Percentiles rank a stretch among this genome's conserved stretches.
Evolutionary conservation across 2,113 vertebrate species (phyloP).

Genomic region (Corythornis vintsioides): DNA sequence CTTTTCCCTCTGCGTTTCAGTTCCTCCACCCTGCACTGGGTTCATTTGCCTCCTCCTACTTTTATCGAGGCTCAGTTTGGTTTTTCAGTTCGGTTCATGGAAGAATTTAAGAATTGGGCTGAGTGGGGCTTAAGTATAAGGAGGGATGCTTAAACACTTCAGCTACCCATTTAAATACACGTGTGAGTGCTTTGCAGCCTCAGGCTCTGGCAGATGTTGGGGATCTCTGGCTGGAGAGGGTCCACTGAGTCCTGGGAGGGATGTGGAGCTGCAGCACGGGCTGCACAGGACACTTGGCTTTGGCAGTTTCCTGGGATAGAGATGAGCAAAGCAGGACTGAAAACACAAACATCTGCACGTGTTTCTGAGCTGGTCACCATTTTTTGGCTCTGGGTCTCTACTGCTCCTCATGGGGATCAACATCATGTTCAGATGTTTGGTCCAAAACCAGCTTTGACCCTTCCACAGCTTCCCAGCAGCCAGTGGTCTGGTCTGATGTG

Average conservation of each 20-base stretch:
- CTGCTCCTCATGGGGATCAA: neutral
- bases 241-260: accelerated
- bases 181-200: neutral
- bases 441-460: neutral
- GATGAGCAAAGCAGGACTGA: neutral
- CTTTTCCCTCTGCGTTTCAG: accelerated
- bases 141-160: neutral
- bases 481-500: accelerated
- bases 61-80: neutral
- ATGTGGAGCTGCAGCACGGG: neutral
- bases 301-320: neutral
- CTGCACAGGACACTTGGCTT: neutral
- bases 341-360: neutral
- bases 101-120: neutral
- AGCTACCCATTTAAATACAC: accelerated
- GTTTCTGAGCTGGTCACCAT: neutral
- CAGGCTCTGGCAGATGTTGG: neutral
- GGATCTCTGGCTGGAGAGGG: neutral
- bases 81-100: neutral
- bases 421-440: accelerated
- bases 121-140: neutral
- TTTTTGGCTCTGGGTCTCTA: neutral
- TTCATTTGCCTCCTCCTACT: neutral
- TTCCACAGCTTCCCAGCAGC: neutral
- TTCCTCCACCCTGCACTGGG: accelerated